Conservation (phyloP, 2,888 invertebrate species). For the Stenodema calcarata region DNA sequence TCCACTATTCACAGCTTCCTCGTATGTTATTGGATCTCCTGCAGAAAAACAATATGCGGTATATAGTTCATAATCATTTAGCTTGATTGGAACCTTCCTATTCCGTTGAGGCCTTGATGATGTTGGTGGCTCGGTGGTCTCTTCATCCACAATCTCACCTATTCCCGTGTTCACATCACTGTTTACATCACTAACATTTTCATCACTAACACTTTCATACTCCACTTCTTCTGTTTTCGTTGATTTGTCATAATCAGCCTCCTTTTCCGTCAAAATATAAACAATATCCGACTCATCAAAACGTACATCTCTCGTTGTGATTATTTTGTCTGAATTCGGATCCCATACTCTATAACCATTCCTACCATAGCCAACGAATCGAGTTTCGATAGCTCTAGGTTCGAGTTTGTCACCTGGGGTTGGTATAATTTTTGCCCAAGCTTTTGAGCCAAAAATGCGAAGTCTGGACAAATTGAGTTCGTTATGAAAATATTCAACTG, state of each 20-base stretch:
- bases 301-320: background rate
- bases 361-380: background rate
- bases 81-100: background rate
- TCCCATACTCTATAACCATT: background rate
- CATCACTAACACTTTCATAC: background rate
- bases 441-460: background rate
- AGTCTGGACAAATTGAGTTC: background rate
- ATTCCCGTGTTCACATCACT: background rate
- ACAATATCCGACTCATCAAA: background rate
- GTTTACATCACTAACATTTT: background rate
- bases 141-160: background rate
- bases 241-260: background rate
- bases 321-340: background rate
- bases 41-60: slow-evolving; percentile 46
- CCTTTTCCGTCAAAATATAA: background rate
- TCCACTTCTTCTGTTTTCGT: background rate
- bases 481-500: background rate
- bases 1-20: slow-evolving; percentile 44
- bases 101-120: background rate
- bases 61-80: background rate
- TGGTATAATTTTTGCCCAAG: background rate
- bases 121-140: background rate
- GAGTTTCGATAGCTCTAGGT: background rate
- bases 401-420: background rate
- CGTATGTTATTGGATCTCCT: slow-evolving; percentile 38